These are phyloP conservation scores for Sclerodermus sp. DNA, from an alignment of 2,888 invertebrate species.

Conservation along the genomic window DNA sequence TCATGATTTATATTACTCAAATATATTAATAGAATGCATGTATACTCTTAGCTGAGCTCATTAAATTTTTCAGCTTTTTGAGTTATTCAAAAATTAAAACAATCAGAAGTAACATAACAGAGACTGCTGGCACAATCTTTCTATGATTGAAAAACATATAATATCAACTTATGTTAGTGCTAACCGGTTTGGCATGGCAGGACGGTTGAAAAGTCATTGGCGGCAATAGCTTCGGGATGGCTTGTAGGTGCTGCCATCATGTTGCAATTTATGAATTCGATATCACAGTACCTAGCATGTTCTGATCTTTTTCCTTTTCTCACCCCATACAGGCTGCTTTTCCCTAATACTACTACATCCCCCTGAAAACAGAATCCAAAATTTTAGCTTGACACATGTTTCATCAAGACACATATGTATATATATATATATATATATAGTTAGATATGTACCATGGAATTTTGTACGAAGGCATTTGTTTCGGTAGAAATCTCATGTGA, in stretches of 20 bases:
- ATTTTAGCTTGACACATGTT: not conserved
- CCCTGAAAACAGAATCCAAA: slow-evolving; percentile 37
- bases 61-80: slow-evolving; percentile 29
- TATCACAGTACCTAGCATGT: slow-evolving; percentile 59
- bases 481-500: slow-evolving; percentile 62
- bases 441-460: slow-evolving; percentile 57
- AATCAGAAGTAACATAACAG: too few relatives aligned
- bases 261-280: slow-evolving; percentile 58
- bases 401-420: not conserved
- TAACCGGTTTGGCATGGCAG: slow-evolving; percentile 57
- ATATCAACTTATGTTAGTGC: too few relatives aligned
- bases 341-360: slow-evolving; percentile 59
- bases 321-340: slow-evolving; percentile 57
- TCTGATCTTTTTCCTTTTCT: slow-evolving; percentile 56
- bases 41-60: slow-evolving; percentile 17
- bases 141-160: too few relatives aligned
- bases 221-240: slow-evolving; percentile 57
- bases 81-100: too few relatives aligned
- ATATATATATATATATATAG: not conserved
- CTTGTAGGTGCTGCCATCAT: slow-evolving; percentile 56
- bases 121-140: too few relatives aligned
- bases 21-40: too few relatives aligned
- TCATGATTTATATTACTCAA: too few relatives aligned
- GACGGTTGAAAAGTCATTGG: slow-evolving; percentile 59
- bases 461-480: slow-evolving; percentile 62